A percentile compares a stretch with the other conserved stretches of the same genome.
These are phyloP conservation scores for Drosophila austrosaltans DNA, from an alignment of 2,888 invertebrate species.

Conservation along the genomic window DNA sequence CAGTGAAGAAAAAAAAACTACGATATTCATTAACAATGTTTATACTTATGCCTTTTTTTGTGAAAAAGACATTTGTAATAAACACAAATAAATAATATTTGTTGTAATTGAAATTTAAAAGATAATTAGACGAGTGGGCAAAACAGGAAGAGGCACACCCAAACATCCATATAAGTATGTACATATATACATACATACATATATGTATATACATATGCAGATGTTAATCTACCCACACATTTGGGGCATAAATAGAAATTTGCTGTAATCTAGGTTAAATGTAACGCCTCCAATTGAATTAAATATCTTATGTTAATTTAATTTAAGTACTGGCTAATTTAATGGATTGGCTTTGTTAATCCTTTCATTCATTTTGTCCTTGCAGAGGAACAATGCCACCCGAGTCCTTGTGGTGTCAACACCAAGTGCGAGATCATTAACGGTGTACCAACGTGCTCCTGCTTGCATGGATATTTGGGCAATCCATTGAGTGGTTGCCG, in stretches of 20 bases:
- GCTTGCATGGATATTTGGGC: slow-evolving; percentile 90
- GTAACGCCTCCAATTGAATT: too few relatives aligned
- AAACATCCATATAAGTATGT: background rate
- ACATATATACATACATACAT: background rate
- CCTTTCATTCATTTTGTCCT: background rate
- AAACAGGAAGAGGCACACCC: background rate
- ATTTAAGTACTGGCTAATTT: background rate
- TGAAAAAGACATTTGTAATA: too few relatives aligned
- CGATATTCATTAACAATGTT: too few relatives aligned
- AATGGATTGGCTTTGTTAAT: background rate
- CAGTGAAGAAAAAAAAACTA: too few relatives aligned
- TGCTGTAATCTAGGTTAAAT: background rate
- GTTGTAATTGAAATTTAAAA: too few relatives aligned
- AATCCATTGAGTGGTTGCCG: slow-evolving; percentile 91
- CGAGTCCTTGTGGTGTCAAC: slow-evolving; percentile 91
- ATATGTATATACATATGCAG: slow-evolving; percentile 4
- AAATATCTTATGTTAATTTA: background rate
- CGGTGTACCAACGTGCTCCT: slow-evolving; percentile 91
- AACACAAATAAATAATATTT: too few relatives aligned
- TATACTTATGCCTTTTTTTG: too few relatives aligned
- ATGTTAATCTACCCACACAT: background rate
- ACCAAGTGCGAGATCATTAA: slow-evolving; percentile 92
- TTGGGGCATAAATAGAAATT: background rate
- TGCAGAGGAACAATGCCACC: slow-evolving; percentile 92
- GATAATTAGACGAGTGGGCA: background rate